These are phyloP conservation scores for Berghia stephanieae DNA, from an alignment of 1,140 invertebrate species.

Conservation along the genomic window DNA sequence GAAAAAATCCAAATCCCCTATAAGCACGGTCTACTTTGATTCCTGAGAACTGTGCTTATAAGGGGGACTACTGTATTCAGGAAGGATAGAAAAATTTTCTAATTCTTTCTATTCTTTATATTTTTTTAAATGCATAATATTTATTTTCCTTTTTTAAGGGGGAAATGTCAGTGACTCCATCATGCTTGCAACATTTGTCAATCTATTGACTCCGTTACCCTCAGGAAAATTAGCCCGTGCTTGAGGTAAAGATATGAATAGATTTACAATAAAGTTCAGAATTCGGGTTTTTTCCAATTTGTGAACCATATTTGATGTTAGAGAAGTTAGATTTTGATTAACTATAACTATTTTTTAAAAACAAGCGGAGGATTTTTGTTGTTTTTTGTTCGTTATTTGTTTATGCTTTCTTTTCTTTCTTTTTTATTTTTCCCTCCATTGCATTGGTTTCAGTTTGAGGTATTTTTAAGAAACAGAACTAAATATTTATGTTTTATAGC, in stretches of 20 bases:
- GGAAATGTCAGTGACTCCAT: slow-evolving; percentile 88
- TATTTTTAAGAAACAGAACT: too few species aligned
- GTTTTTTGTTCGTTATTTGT: background rate
- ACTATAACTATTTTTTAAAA: background rate
- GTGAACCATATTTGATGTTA: background rate
- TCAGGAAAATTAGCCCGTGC: slow-evolving; percentile 79
- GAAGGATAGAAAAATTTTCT: background rate
- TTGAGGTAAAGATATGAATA: slow-evolving; percentile 72
- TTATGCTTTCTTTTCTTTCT: background rate
- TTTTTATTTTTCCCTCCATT: background rate
- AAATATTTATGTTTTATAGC: too few species aligned
- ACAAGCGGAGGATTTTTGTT: background rate
- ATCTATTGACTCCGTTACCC: slow-evolving; percentile 77
- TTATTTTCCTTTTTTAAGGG: slow-evolving; percentile 72
- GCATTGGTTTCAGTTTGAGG: too few species aligned
- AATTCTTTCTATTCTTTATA: too few species aligned
- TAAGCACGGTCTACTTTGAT: too few species aligned
- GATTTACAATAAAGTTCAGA: too few species aligned
- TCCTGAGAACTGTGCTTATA: too few species aligned
- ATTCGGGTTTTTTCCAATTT: too few species aligned
- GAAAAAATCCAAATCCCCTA: too few species aligned
- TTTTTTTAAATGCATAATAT: too few species aligned
- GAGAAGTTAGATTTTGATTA: background rate
- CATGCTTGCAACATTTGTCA: slow-evolving; percentile 83
- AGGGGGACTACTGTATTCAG: background rate